phyloP scores from a whole-genome alignment of 2,113 vertebrate genomes.

The Noctilio leporinus region DNA sequence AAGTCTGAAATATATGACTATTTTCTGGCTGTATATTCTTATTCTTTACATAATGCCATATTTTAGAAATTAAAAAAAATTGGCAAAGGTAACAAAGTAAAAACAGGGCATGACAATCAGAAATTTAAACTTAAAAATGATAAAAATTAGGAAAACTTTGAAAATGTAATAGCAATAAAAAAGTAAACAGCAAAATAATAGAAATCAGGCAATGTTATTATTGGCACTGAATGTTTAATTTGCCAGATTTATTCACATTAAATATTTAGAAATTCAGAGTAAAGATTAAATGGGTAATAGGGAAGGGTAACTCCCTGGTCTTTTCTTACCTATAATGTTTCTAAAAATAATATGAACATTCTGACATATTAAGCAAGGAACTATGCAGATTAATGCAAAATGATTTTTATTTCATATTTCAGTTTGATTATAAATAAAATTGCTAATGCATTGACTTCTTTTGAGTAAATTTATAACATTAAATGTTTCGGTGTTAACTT shows the following conservation, averaged over 20 bases:
- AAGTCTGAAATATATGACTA: background rate
- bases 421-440: constrained; percentile 33
- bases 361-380: constrained; percentile 28
- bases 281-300: constrained; percentile 52
- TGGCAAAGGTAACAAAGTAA: background rate
- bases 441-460: background rate
- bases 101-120: background rate
- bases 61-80: background rate
- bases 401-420: constrained; percentile 11
- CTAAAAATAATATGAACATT: constrained; percentile 35
- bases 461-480: background rate
- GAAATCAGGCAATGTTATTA: constrained; percentile 32
- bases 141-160: background rate
- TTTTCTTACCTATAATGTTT: background rate
- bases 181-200: background rate
- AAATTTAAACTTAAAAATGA: background rate
- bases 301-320: constrained; percentile 43
- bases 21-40: background rate
- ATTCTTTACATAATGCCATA: background rate
- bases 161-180: background rate
- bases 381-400: background rate
- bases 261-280: constrained; percentile 25
- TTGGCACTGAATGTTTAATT: constrained; percentile 62
- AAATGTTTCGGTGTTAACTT: background rate
- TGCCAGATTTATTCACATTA: constrained; percentile 60